Evolutionary conservation across 2,888 invertebrate genomes (phyloP), one percentile per base, ranked within the genome.

Genomic region (Pteria penguin): DNA sequence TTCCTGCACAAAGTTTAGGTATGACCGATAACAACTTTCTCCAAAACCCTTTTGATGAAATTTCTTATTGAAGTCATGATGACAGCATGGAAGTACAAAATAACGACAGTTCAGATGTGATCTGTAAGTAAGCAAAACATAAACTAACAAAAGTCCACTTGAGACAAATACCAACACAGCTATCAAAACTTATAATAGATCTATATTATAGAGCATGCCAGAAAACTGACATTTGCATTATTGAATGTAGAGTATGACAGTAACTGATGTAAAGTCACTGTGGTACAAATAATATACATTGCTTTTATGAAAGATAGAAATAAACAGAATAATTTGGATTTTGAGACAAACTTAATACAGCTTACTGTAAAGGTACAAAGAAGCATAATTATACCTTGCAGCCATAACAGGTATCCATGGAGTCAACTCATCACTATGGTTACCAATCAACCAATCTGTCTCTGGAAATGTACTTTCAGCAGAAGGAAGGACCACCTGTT

Each of bases 391-490:
- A n/a, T n/a, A n/a, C 93, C 96, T 96, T 73, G 97, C 95, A 31
- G 98, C 96, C 86, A 99, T 95, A 0, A 98, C 95, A 26, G 99
- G 98, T 87, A 99, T 95, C 99, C 99, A 99, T 0, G 98, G 98
- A 8, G 99, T 98, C n/a, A 99, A 93, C 92, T 99, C 99, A 93
- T 99, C 99, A 18, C 98, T 98, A 93, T 99, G 99, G 93, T 99
- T 99, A 68, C 99, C 99, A 90, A 99, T 97, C 67, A 99, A 93
- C 98, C 98, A 98, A 89, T 97, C 96, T 32, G 94, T 94, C n/a
- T 95, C 94, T 8, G 95, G 94, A 88, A 96, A 96, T 58, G 94
- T 89, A 78, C 94, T 94, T 67, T 94, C 90, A 79, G 95, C 94
- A 11, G 95, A 95, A 63, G 96, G 96, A 75, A 94, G 94, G 71